Base-by-base conservation (phyloP, 2,797 vertebrate genomes). In the Tolypeutes matacus region DNA sequence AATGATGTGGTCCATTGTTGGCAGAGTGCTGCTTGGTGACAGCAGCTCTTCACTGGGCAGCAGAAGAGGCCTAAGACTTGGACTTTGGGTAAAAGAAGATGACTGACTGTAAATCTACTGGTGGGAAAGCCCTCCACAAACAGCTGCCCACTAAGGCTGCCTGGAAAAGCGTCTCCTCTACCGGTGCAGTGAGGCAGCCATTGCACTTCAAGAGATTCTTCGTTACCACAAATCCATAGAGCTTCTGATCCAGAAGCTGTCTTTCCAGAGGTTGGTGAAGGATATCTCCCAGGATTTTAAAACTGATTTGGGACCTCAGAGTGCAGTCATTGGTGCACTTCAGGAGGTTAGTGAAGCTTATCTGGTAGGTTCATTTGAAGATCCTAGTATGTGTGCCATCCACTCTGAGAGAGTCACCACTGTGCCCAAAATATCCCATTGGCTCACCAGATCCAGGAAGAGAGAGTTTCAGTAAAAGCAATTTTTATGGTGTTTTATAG, bases 391-490 rank as follows among this genome's bases (percentile, higher is more conserved):
- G 99, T n/a, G n/a, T n/a, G n/a, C n/a, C n/a, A n/a, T n/a, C n/a
- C n/a, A n/a, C n/a, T n/a, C 99, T 96, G 99, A 99, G 98, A 99
- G 99, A 98, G 99, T 99, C 98, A 99, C 99, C 98, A 99, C 99
- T 98, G 99, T 99, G 99, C 99, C 99, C 98, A 99, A 99, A 98
- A 99, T 98, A 99, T 99, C 99, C 99, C 99, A 98, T 98, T 99
- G 99, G 99, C 99, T 91, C 99, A 99, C 96, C 99, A 53, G 27
- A 53, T 34, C 60, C 39, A n/a, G 0, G 12, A 49, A 95, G 75
- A 34, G 5, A 46, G 42, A 46, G 42, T 9, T 46, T 46, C 42
- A 46, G 42, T 46, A 46, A 46, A 46, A 46, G 42, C 42, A 46
- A 46, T 46, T 46, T 46, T 46, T 46, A 46, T 46, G 42, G 42